Base-by-base conservation (phyloP, 2,888 invertebrate genomes). In the Troides helena region DNA sequence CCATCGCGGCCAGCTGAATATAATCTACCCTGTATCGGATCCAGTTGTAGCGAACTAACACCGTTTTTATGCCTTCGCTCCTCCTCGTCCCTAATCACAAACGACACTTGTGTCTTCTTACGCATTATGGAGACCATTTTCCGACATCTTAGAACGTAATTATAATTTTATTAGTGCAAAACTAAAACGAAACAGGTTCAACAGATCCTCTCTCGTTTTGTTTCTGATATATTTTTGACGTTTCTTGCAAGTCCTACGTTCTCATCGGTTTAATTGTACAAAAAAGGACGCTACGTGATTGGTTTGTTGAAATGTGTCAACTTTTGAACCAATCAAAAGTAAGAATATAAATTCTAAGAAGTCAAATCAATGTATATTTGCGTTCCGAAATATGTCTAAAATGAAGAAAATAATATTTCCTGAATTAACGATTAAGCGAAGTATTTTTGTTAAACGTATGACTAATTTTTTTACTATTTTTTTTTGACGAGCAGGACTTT, bases 1-100 rank as follows among this genome's bases (percentile, higher is more conserved):
- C 99, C 98, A 92, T 99, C 99, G 72, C 99, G 94, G 65, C 99
- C 99, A 76, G 99, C 99, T 5, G 99, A 98, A 91, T 98, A 99
- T 46, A 99, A 94, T 80, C 98, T 94, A 73, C 97, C 96, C 80
- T 97, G 94, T 71, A 94, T 94, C 7, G 97, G 95, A 91, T 99
- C 99, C 85, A 97, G 95, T 92, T 99, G 99, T 72, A 99, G 92
- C 10, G 99, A 97, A 91, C 99, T 99, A 71, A 99, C 97, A 72
- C 99, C 99, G 77, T 99, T 98, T 84, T 99, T 95, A 89, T 99
- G 99, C 78, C 96, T 95, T 77, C 96, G 95, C 92, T 99, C 99
- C 81, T 97, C 97, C 84, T 98, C 98, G 90, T 99, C 98, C 78
- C 99, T 96, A 82, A 99, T 98, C 72, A 99, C 98, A 95, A 98